Evolutionary conservation across 2,888 invertebrate genomes (phyloP).

Genomic region (Pinctada fucata): DNA sequence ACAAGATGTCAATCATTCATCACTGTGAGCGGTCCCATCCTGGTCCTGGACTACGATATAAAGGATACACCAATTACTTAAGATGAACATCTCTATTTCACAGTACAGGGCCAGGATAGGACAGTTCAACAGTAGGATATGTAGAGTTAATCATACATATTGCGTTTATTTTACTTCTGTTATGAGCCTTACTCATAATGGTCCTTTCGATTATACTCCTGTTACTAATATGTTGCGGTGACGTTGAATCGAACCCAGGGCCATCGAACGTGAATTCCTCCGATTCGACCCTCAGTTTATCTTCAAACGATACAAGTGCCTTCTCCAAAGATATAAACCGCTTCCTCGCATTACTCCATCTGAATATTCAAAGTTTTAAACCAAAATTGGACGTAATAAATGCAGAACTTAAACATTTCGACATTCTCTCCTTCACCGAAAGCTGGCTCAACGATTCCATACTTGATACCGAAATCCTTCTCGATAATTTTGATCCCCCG

Average conservation of each 20-base stretch:
- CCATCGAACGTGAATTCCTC: not conserved
- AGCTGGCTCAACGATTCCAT: conserved; percentile 1
- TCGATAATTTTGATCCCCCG: not conserved
- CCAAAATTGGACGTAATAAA: not conserved
- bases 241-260: not conserved
- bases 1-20: not conserved
- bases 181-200: not conserved
- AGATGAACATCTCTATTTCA: not conserved
- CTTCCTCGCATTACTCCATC: not conserved
- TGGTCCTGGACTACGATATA: not conserved
- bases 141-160: too few species aligned
- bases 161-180: not conserved
- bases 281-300: not conserved
- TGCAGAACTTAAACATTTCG: not conserved
- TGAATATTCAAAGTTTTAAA: not conserved
- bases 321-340: not conserved
- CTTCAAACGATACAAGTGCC: not conserved
- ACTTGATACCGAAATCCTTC: not conserved
- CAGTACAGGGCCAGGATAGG: too few species aligned
- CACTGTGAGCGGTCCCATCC: not conserved
- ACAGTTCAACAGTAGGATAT: too few species aligned
- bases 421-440: not conserved
- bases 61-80: not conserved
- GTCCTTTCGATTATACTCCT: not conserved
- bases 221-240: not conserved